phyloP scores from a whole-genome alignment of 2,888 invertebrate species.

The Polyommatus iphigenia region DNA sequence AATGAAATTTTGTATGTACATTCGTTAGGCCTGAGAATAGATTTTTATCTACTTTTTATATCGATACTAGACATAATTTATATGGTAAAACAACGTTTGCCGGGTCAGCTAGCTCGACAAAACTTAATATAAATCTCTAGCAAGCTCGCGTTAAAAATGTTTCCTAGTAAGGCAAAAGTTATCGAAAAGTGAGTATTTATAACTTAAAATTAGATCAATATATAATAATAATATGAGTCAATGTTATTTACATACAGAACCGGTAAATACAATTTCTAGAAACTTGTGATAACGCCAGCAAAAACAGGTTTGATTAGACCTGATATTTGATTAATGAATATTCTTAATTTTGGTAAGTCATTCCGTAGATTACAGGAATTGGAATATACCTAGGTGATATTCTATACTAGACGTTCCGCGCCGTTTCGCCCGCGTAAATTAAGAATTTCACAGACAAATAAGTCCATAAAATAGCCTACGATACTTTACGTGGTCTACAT shows the following conservation, averaged over 20 bases:
- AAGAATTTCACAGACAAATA: too few relatives aligned
- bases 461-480: too few relatives aligned
- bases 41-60: too few relatives aligned
- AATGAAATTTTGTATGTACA: too few relatives aligned
- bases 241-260: neutral
- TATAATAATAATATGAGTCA: constrained; percentile 18
- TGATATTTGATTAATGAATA: neutral
- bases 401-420: neutral
- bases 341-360: neutral
- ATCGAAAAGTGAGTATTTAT: neutral
- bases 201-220: neutral
- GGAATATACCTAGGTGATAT: neutral
- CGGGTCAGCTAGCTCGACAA: too few relatives aligned
- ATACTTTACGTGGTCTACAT: too few relatives aligned
- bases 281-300: neutral
- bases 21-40: too few relatives aligned
- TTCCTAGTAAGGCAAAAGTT: neutral
- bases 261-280: constrained; percentile 20
- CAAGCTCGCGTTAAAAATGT: too few relatives aligned
- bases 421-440: too few relatives aligned
- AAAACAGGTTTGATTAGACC: neutral
- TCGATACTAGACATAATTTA: too few relatives aligned
- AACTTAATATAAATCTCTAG: too few relatives aligned
- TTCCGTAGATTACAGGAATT: neutral
- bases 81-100: too few relatives aligned